phyloP scores from a whole-genome alignment of 2,888 invertebrate genomes.

The Argyra leucocephala region DNA sequence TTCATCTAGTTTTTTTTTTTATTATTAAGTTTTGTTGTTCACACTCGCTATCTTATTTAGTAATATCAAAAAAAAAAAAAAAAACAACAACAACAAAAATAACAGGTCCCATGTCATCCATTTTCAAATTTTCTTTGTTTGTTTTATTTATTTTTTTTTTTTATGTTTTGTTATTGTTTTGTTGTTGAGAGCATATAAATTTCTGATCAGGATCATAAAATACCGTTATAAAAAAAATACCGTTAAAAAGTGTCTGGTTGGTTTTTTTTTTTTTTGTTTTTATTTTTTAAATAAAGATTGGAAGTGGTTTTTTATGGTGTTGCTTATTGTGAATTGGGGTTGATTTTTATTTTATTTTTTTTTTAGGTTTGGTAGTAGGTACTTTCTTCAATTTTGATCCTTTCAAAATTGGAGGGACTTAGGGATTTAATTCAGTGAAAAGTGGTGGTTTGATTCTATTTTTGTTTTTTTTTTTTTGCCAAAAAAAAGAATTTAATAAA shows the following conservation, averaged over 20 bases:
- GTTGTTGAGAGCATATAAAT: not conserved
- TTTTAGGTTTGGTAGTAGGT: not conserved
- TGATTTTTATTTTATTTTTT: not conserved
- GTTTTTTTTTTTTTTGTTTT: too few species aligned
- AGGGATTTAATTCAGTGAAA: not conserved
- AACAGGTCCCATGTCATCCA: not conserved
- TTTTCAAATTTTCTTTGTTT: too few species aligned
- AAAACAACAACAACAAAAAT: not conserved
- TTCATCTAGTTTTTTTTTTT: too few species aligned
- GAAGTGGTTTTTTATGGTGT: not conserved
- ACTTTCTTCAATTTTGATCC: not conserved
- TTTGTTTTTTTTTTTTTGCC: not conserved
- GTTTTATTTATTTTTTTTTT: too few species aligned
- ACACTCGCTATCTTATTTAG: not conserved
- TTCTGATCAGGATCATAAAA: not conserved
- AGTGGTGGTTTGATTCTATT: not conserved
- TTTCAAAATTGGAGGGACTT: not conserved
- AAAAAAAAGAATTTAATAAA: not conserved
- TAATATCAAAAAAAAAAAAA: not conserved
- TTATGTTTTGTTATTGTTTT: not conserved
- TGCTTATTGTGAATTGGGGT: not conserved
- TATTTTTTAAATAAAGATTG: not conserved
- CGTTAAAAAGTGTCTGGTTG: not conserved
- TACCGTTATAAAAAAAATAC: slow-evolving; percentile 3
- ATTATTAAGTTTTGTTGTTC: too few species aligned